These are phyloP conservation scores for Thecocarcelia acutangulata DNA, from an alignment of 2,888 invertebrate species.

Conservation along the genomic window DNA sequence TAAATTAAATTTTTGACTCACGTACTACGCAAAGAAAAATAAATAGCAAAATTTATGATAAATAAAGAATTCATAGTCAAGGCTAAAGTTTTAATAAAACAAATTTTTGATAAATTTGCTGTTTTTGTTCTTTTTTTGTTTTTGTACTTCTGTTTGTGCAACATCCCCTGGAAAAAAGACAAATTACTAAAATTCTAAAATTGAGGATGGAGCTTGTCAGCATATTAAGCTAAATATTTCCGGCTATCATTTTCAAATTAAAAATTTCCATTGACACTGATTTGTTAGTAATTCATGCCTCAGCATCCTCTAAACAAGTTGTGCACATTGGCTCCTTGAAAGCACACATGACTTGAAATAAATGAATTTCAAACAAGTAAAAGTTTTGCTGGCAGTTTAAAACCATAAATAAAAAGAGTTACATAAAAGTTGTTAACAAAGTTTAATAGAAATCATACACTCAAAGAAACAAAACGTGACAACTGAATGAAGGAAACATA, in stretches of 20 bases:
- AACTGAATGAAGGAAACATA: background rate
- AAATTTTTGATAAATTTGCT: conserved; percentile 10
- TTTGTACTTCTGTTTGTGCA: background rate
- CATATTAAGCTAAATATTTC: conserved; percentile 41
- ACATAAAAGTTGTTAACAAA: conserved; percentile 22
- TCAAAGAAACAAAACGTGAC: conserved; percentile 36
- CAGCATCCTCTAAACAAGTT: background rate
- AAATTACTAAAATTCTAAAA: background rate
- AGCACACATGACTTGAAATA: conserved; percentile 32
- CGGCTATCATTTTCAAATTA: conserved; percentile 34
- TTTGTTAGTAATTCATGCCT: background rate
- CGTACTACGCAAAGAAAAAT: background rate
- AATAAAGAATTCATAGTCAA: conserved; percentile 6
- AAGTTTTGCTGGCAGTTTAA: conserved; percentile 6
- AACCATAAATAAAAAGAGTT: conserved; percentile 11
- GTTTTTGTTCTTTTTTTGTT: too few relatives aligned
- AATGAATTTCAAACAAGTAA: too few relatives aligned
- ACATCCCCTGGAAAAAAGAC: background rate
- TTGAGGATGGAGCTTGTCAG: background rate
- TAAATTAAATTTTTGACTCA: conserved; percentile 15
- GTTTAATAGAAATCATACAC: conserved; percentile 25
- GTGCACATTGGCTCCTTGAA: background rate
- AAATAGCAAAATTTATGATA: conserved; percentile 8
- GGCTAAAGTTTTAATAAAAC: background rate
- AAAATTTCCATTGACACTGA: conserved; percentile 7